A percentile compares a stretch with the other conserved stretches of the same genome.
phyloP scores from a whole-genome alignment of 2,888 invertebrate species.

The Plebejus anna region DNA sequence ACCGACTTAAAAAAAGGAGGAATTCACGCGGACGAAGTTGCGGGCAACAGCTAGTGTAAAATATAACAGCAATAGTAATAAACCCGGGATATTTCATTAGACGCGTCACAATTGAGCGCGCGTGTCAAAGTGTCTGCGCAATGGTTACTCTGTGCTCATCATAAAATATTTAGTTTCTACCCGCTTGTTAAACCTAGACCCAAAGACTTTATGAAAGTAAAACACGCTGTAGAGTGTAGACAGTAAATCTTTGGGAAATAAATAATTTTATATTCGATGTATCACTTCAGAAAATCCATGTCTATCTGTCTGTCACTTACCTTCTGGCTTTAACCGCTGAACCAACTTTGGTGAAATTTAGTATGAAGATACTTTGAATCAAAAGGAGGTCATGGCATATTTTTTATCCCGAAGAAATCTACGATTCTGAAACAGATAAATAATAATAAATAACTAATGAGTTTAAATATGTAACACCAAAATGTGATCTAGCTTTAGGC shows the following conservation, averaged over 20 bases:
- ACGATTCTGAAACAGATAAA: no score
- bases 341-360: no score
- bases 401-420: no score
- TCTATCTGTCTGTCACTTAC: no score
- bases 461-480: no score
- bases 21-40: no score
- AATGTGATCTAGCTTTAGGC: background rate
- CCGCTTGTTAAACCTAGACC: constrained; percentile 33
- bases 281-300: no score
- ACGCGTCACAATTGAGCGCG: background rate
- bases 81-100: background rate
- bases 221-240: constrained; percentile 29
- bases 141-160: constrained; percentile 32
- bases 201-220: constrained; percentile 31
- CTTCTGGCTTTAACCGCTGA: no score
- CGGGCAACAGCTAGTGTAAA: no score
- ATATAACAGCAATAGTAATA: constrained; percentile 19
- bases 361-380: no score
- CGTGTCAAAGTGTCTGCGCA: constrained; percentile 24
- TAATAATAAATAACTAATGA: background rate
- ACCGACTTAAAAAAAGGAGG: no score
- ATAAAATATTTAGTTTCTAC: constrained; percentile 36
- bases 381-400: no score
- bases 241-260: constrained; percentile 24
- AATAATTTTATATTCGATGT: constrained; percentile 7